phyloP scores from a whole-genome alignment of 2,113 vertebrate species.

The Alethe diademata region DNA sequence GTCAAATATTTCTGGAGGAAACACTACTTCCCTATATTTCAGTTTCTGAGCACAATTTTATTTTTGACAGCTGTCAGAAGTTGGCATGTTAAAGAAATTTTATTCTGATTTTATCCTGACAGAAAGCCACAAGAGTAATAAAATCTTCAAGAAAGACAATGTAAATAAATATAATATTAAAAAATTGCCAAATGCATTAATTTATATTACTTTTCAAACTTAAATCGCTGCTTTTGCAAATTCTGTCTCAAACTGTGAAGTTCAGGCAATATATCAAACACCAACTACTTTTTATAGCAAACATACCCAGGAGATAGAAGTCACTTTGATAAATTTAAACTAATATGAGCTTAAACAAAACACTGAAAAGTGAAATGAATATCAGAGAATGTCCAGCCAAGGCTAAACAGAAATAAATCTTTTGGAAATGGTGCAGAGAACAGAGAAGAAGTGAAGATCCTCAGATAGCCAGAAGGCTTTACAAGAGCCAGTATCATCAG shows the following conservation, averaged over 20 bases:
- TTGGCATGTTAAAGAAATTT: not conserved
- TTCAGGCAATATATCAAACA: not conserved
- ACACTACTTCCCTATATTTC: not conserved
- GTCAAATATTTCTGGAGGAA: not conserved
- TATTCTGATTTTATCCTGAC: not conserved
- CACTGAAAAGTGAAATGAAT: not conserved
- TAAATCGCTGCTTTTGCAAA: not conserved
- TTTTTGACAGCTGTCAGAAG: not conserved
- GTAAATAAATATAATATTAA: not conserved
- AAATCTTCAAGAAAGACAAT: not conserved
- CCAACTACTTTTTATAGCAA: not conserved
- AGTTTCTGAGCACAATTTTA: not conserved
- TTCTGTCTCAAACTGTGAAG: not conserved
- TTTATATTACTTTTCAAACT: not conserved
- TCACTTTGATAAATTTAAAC: not conserved
- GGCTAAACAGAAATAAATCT: not conserved
- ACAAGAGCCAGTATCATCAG: not conserved
- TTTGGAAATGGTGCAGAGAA: not conserved
- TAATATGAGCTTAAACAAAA: not conserved
- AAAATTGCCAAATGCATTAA: not conserved
- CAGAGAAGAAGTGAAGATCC: not conserved
- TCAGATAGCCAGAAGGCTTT: not conserved
- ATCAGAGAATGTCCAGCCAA: not conserved
- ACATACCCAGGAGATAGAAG: not conserved
- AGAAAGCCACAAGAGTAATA: not conserved